These are phyloP conservation scores for Hydriomena furcata DNA, from an alignment of 2,888 invertebrate species.

Conservation along the genomic window DNA sequence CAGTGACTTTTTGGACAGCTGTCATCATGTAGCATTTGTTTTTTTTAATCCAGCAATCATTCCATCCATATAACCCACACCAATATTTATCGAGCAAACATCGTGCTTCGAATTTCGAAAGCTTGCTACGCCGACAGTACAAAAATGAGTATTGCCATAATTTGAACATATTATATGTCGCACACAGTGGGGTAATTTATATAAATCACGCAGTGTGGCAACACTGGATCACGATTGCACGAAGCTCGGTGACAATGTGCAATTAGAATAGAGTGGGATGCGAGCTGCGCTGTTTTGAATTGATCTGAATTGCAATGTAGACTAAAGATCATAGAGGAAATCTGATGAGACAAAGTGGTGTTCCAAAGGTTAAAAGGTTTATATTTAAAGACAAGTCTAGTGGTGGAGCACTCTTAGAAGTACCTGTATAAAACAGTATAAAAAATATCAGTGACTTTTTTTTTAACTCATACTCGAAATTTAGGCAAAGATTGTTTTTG, in stretches of 20 bases:
- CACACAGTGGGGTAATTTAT: constrained; percentile 61
- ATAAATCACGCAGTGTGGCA: constrained; percentile 64
- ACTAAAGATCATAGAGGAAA: neutral
- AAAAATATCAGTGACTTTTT: too few relatives aligned
- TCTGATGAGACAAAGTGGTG: too few relatives aligned
- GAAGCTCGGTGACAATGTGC: constrained; percentile 62
- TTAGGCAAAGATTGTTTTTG: too few relatives aligned
- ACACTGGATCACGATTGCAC: constrained; percentile 65
- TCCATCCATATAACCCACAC: neutral
- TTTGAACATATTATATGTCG: constrained; percentile 60
- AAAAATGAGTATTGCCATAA: constrained; percentile 52
- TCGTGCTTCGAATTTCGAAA: constrained; percentile 20
- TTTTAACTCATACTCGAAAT: too few relatives aligned
- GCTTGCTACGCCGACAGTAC: constrained; percentile 15
- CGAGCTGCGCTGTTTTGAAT: constrained; percentile 19
- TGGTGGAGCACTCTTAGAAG: too few relatives aligned
- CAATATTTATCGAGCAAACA: constrained; percentile 15
- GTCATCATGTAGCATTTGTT: neutral
- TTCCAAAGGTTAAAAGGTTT: neutral
- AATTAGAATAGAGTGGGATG: constrained; percentile 52
- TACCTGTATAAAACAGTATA: too few relatives aligned
- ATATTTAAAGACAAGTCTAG: too few relatives aligned
- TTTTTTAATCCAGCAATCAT: constrained; percentile 1
- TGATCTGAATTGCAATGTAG: constrained; percentile 17
- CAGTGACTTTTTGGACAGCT: neutral